phyloP scores from a whole-genome alignment of 2,113 vertebrate genomes.

The Bubo bubo region DNA sequence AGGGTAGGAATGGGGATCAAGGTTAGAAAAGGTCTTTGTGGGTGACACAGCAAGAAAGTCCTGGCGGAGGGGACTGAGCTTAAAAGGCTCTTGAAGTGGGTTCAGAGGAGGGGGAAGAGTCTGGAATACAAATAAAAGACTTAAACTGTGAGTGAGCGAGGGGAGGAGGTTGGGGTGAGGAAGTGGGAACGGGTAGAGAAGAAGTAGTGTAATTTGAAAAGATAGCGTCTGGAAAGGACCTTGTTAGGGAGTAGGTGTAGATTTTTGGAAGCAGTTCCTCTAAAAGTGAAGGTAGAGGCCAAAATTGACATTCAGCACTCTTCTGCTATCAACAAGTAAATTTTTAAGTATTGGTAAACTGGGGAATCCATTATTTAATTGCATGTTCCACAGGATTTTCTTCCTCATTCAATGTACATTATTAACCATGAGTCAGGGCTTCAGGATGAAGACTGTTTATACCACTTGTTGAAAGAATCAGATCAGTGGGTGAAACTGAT shows the following conservation, averaged over 20 bases:
- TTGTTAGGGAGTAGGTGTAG: neutral
- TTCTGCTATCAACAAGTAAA: neutral
- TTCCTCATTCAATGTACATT: neutral
- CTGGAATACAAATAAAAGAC: neutral
- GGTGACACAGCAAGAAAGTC: neutral
- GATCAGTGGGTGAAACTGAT: neutral
- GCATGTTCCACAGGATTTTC: neutral
- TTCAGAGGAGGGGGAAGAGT: neutral
- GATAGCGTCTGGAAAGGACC: neutral
- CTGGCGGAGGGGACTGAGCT: neutral
- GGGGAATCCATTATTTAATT: neutral
- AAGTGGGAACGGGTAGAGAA: neutral
- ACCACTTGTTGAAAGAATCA: neutral
- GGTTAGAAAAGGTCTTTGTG: neutral
- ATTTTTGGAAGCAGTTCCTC: neutral
- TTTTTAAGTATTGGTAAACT: neutral
- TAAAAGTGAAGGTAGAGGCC: neutral
- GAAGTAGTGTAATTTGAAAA: neutral
- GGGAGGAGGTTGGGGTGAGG: neutral
- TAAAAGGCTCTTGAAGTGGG: neutral
- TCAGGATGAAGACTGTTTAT: neutral
- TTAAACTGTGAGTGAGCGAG: neutral
- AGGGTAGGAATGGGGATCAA: neutral
- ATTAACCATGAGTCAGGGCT: neutral
- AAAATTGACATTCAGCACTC: neutral